A percentile compares a stretch with the other conserved stretches of the same genome.
phyloP scores from a whole-genome alignment of 1,140 invertebrate genomes.

The Pantala flavescens region DNA sequence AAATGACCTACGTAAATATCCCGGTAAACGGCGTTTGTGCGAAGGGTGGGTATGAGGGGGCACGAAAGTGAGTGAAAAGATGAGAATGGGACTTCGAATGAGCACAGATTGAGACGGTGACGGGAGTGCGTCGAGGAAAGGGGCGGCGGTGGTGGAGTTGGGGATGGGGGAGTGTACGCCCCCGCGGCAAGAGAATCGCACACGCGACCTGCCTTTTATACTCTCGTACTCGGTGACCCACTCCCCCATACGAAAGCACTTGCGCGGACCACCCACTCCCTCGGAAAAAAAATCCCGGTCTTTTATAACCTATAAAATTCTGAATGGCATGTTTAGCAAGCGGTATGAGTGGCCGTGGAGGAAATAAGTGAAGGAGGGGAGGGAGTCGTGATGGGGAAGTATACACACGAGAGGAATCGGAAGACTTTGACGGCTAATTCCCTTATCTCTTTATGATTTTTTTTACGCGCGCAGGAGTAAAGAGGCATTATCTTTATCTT shows the following conservation, averaged over 20 bases:
- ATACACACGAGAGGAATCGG: neutral
- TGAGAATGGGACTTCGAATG: neutral
- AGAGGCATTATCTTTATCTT: no score
- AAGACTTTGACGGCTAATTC: no score
- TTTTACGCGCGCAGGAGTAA: no score
- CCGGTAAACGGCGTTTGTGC: neutral
- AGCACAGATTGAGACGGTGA: neutral
- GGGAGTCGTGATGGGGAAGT: neutral
- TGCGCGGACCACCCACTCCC: neutral
- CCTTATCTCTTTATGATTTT: no score
- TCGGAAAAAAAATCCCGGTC: neutral
- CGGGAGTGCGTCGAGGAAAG: neutral
- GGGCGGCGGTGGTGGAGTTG: neutral
- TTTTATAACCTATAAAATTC: constrained; percentile 16
- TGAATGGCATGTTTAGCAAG: constrained; percentile 16
- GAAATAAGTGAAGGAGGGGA: neutral
- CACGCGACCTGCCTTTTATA: constrained; percentile 7
- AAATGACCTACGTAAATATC: no score
- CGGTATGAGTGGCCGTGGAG: neutral
- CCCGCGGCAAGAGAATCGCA: neutral
- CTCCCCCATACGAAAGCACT: neutral
- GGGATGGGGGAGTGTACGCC: neutral
- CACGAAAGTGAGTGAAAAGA: neutral
- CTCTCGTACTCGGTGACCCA: neutral
- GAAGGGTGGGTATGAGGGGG: neutral